A percentile compares a stretch with the other conserved stretches of the same genome.
These are phyloP conservation scores for Tetanocera ferruginea DNA, from an alignment of 2,888 invertebrate species.

Conservation along the genomic window DNA sequence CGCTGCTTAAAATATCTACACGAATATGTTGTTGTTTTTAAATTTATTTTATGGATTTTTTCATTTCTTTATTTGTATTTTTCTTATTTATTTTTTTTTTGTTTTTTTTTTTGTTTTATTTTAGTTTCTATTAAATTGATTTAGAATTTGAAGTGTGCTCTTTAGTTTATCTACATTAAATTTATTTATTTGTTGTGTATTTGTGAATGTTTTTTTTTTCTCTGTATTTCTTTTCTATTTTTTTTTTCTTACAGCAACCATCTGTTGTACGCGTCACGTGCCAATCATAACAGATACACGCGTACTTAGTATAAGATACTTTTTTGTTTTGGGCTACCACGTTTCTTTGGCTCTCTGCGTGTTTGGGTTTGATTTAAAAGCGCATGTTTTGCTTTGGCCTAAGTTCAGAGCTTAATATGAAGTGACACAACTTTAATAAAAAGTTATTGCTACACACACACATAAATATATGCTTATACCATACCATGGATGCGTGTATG, in stretches of 20 bases:
- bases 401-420: no score
- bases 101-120: conserved; percentile 35
- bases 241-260: conserved; percentile 13
- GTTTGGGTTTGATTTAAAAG: no score
- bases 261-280: conserved; percentile 34
- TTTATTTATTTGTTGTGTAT: not conserved
- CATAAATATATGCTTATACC: no score
- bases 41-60: conserved; percentile 18
- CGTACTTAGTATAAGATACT: not conserved
- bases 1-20: not conserved
- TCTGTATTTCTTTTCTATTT: not conserved
- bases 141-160: conserved; percentile 1
- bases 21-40: not conserved
- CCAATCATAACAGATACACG: conserved; percentile 7
- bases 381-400: no score
- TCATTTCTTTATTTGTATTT: no score
- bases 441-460: not conserved
- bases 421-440: no score
- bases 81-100: not conserved
- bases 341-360: no score
- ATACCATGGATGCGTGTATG: not conserved
- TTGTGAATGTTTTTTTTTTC: not conserved
- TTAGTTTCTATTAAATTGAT: conserved; percentile 45
- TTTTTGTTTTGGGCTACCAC: no score
- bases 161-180: not conserved